Conservation (phyloP, 2,113 vertebrate species). For the Globicephala melas region DNA sequence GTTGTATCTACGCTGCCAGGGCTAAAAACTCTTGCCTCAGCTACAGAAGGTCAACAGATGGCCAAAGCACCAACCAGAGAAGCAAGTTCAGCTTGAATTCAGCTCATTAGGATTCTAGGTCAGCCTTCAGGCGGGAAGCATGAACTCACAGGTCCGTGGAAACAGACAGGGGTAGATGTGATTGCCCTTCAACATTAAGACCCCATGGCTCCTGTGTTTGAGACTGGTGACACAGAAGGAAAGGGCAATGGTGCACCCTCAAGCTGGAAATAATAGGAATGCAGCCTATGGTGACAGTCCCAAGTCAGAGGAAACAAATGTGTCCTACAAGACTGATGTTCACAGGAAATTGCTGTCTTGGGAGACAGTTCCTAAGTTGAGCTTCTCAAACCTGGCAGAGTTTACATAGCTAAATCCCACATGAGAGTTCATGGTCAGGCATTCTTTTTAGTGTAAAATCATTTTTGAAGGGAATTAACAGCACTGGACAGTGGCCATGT, state of each 20-base stretch:
- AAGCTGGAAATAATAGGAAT: background rate
- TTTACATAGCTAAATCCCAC: background rate
- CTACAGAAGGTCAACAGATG: background rate
- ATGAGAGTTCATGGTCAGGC: background rate
- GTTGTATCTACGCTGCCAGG: background rate
- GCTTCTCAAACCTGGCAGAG: background rate
- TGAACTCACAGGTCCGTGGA: slow-evolving; percentile 8
- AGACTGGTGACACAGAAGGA: background rate
- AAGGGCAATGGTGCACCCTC: background rate
- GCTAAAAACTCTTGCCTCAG: background rate
- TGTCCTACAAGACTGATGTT: background rate
- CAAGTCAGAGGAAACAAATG: background rate
- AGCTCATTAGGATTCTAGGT: slow-evolving; percentile 31
- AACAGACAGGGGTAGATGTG: background rate
- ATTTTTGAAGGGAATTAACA: background rate
- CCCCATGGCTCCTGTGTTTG: background rate
- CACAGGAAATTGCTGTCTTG: background rate
- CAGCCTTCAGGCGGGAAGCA: background rate
- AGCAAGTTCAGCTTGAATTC: slow-evolving; percentile 6
- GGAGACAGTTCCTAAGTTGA: background rate
- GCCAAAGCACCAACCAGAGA: background rate
- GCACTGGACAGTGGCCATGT: background rate
- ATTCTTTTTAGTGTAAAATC: background rate
- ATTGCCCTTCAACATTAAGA: background rate
- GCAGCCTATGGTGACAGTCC: background rate